Conservation (phyloP, 2,113 vertebrate species). For the Megalops atlanticus region DNA sequence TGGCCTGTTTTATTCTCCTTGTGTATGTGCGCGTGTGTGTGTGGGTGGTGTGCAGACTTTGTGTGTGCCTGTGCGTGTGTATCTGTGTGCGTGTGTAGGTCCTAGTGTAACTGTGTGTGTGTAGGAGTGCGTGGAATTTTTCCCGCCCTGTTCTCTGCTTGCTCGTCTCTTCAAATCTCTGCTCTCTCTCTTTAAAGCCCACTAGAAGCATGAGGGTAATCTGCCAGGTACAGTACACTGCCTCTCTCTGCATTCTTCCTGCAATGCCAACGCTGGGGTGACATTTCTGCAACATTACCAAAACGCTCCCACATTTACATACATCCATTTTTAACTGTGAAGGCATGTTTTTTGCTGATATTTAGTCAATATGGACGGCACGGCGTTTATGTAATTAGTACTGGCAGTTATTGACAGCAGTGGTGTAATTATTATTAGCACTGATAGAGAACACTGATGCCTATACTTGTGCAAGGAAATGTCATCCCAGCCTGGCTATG, state of each 20-base stretch:
- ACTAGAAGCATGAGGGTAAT: constrained; percentile 99
- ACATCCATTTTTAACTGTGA: not conserved
- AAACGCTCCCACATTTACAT: constrained; percentile 43
- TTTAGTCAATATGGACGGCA: not conserved
- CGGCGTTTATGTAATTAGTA: too few relatives aligned
- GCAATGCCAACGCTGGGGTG: constrained; percentile 63
- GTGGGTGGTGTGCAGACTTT: not conserved
- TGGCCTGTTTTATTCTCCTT: not conserved
- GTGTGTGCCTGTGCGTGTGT: not conserved
- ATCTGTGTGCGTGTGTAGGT: constrained; percentile 7
- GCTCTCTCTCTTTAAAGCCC: constrained; percentile 96
- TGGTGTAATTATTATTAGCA: too few relatives aligned
- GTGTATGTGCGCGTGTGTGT: not conserved
- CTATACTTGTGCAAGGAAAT: not conserved
- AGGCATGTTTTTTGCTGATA: not conserved
- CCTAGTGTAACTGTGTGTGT: not conserved
- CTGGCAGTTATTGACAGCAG: too few relatives aligned
- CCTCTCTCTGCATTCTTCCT: constrained; percentile 63
- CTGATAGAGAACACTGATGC: too few relatives aligned
- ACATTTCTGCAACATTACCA: constrained; percentile 63
- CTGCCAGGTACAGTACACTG: constrained; percentile 94
- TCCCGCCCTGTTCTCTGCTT: constrained; percentile 64
- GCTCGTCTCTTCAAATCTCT: constrained; percentile 86
- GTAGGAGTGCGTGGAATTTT: constrained; percentile 11
- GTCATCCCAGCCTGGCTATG: not conserved